These are phyloP conservation scores for Macroteleia sp. DNA, from an alignment of 2,888 invertebrate species.

Conservation along the genomic window DNA sequence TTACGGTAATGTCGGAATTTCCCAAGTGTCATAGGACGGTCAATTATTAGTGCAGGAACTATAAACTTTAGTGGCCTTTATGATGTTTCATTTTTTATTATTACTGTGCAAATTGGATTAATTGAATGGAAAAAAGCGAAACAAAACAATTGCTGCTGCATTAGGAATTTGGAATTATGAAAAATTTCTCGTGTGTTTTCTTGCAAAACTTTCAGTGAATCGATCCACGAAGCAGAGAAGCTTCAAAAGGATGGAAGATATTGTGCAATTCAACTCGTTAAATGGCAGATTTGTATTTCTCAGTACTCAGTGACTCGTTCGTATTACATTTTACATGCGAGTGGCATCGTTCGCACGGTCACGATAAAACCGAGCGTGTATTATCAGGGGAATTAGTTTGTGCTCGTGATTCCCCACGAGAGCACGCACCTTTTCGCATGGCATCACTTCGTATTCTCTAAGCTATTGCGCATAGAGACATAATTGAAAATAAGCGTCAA, in stretches of 20 bases:
- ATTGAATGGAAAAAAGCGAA: constrained; percentile 22
- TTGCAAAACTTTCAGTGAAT: constrained; percentile 1
- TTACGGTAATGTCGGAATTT: constrained; percentile 34
- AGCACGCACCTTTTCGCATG: constrained; percentile 71
- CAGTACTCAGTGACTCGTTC: constrained; percentile 34
- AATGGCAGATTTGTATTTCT: constrained; percentile 58
- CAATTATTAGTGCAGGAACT: constrained; percentile 49
- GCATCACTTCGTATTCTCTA: constrained; percentile 40
- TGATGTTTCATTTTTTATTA: constrained; percentile 15
- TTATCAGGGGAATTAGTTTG: constrained; percentile 74
- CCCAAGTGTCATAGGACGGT: constrained; percentile 47
- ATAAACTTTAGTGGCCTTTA: constrained; percentile 17
- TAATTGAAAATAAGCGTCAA: constrained; percentile 7
- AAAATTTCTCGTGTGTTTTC: constrained; percentile 2
- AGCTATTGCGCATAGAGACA: constrained; percentile 15
- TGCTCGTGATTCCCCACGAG: constrained; percentile 74
- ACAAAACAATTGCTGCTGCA: constrained; percentile 1
- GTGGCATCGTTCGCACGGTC: constrained; percentile 54
- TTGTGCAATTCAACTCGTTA: constrained; percentile 44
- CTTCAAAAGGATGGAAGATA: constrained; percentile 3
- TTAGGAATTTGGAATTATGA: constrained; percentile 4
- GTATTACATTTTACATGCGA: constrained; percentile 58
- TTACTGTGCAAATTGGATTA: background rate
- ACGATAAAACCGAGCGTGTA: constrained; percentile 66
- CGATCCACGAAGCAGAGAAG: background rate